These are phyloP conservation scores for Percina caprodes DNA, from an alignment of 2,113 vertebrate genomes.

Conservation along the genomic window DNA sequence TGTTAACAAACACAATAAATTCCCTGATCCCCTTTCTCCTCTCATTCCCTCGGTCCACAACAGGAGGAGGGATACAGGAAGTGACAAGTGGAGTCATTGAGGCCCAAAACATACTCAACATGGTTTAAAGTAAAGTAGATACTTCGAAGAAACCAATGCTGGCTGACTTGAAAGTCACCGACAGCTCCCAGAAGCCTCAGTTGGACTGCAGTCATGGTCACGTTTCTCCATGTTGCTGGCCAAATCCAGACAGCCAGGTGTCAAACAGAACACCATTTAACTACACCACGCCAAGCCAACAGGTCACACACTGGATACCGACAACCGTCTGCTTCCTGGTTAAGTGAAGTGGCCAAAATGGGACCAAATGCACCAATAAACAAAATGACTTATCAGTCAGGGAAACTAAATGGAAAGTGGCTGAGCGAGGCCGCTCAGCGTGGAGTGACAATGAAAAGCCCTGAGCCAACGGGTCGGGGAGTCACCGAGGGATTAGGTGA, in stretches of 20 bases:
- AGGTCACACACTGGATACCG: constrained; percentile 46
- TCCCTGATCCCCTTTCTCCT: constrained; percentile 77
- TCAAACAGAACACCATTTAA: constrained; percentile 63
- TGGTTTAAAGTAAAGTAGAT: constrained; percentile 25
- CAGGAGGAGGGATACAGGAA: constrained; percentile 27
- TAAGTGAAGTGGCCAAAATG: constrained; percentile 46
- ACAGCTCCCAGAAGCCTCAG: constrained; percentile 6
- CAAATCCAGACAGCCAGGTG: constrained; percentile 63
- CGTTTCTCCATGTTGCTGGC: constrained; percentile 3
- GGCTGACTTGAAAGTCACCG: not conserved
- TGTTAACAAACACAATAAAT: constrained; percentile 86
- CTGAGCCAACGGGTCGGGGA: constrained; percentile 81
- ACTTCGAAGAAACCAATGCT: constrained; percentile 1
- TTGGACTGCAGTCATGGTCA: constrained; percentile 2
- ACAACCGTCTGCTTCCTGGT: constrained; percentile 66
- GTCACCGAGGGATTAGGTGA: constrained; percentile 83
- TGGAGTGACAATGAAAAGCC: constrained; percentile 81
- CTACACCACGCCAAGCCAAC: constrained; percentile 33
- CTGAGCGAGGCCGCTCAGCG: constrained; percentile 65
- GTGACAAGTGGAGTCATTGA: constrained; percentile 30
- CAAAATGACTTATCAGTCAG: constrained; percentile 64
- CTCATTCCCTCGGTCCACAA: constrained; percentile 60
- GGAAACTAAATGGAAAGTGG: constrained; percentile 73
- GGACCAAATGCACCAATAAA: constrained; percentile 71
- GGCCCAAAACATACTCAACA: constrained; percentile 12